A percentile compares a stretch with the other conserved stretches of the same genome.
These are phyloP conservation scores for Chloroclystis v-ata DNA, from an alignment of 2,888 invertebrate species.

Conservation along the genomic window DNA sequence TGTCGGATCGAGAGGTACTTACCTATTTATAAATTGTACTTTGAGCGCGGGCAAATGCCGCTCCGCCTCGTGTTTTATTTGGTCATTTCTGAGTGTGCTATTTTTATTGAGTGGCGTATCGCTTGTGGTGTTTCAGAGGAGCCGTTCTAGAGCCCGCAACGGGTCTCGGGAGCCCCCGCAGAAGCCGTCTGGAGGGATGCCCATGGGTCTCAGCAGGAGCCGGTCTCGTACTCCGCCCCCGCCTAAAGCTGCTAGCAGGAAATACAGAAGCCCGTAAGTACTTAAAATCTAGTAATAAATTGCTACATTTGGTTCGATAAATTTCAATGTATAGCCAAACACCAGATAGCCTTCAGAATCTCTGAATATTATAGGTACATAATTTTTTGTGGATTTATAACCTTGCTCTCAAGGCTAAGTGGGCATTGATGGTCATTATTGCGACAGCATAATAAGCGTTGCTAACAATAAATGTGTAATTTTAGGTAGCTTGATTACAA, in stretches of 20 bases:
- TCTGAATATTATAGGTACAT: neutral
- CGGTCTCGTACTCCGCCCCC: conserved; percentile 75
- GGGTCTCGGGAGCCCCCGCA: conserved; percentile 68
- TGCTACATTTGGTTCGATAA: no score
- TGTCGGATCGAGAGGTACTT: conserved; percentile 76
- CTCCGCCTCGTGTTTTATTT: conserved; percentile 63
- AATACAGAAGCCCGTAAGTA: conserved; percentile 73
- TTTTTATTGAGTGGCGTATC: conserved; percentile 36
- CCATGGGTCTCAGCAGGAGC: conserved; percentile 71
- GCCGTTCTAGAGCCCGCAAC: conserved; percentile 73
- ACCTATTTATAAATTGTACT: conserved; percentile 48
- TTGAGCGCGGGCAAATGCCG: conserved; percentile 35
- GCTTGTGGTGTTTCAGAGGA: conserved; percentile 65
- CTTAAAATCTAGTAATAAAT: neutral
- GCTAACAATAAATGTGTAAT: neutral
- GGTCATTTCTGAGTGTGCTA: conserved; percentile 35
- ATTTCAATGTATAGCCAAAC: no score
- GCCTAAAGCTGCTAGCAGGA: conserved; percentile 67
- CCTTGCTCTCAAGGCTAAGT: conserved; percentile 61
- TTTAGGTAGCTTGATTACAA: neutral
- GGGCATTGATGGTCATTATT: conserved; percentile 44
- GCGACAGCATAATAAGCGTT: conserved; percentile 18
- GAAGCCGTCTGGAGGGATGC: conserved; percentile 58
- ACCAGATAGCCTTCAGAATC: no score
- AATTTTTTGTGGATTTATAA: conserved; percentile 42